A percentile compares a stretch with the other conserved stretches of the same genome.
Evolutionary conservation across 1,140 invertebrate species (phyloP).

Genomic region (Conus ventricosus): DNA sequence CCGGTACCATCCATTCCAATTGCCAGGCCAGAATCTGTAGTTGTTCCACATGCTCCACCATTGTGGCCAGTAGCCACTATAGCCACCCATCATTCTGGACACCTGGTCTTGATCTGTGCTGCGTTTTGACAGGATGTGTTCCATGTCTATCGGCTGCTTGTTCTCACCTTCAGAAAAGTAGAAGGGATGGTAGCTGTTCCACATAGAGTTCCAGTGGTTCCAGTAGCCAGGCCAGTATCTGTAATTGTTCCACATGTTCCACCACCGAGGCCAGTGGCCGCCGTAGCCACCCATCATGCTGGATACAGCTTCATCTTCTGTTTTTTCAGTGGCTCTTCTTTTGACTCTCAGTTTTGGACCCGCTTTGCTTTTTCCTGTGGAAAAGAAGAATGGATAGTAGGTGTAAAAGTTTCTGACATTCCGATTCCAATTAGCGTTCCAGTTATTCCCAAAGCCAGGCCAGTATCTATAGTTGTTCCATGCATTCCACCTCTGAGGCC

Average conservation of each 20-base stretch:
- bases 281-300: conserved; percentile 15
- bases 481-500: background rate
- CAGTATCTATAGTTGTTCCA: background rate
- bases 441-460: background rate
- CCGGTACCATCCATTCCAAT: conserved; percentile 16
- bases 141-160: background rate
- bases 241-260: conserved; percentile 22
- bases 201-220: background rate
- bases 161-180: background rate
- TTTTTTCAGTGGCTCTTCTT: background rate
- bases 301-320: background rate
- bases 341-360: background rate
- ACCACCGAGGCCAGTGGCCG: conserved; percentile 11
- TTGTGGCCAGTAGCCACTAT: conserved; percentile 4
- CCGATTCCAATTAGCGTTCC: background rate
- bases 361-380: too few species aligned
- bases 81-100: conserved; percentile 30
- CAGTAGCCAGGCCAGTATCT: background rate
- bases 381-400: background rate
- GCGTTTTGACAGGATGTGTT: conserved; percentile 13
- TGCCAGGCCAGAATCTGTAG: conserved; percentile 18
- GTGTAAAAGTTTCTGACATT: background rate
- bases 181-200: background rate
- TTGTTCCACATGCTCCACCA: conserved; percentile 22
- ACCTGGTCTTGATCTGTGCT: conserved; percentile 12